Evolutionary conservation across 2,797 vertebrate genomes (phyloP), one percentile per base, ranked within the genome.

Genomic region (Podarcis lilfordi): DNA sequence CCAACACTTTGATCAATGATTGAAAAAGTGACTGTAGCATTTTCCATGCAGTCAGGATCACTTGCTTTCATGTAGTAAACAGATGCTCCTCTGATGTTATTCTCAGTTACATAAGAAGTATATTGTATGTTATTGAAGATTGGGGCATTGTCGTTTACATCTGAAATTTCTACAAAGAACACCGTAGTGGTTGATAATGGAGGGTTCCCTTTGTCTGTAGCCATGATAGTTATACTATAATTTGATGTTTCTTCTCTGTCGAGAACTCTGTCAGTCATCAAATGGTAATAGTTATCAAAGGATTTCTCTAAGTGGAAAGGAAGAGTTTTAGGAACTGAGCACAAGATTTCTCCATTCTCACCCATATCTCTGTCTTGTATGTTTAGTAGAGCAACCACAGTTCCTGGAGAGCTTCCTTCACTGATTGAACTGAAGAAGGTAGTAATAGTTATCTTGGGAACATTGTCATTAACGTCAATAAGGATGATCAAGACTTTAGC

Each of bases 401-500:
- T 94, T 21, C 92, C 95, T 9, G 45, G 7, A 10, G 66, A 15
- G 69, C 82, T 84, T 23, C 69, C 82, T 84, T 84, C 82, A 55
- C 82, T 84, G 68, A 84, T 32, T 55, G 68, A 84, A 35, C 71
- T 84, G 35, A 72, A 72, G 50, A 84, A 50, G 91, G 85, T 9
- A 89, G 86, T 7, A 95, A 96, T 92, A 0, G 96, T 96, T 3
- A 97, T 93, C 88, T 97, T 95, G 75, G 97, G 97, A 2, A 45
- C 93, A 71, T 97, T 98, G 66, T 97, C 97, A 92, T 98, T 97
- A 91, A 97, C 94, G 43, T 97, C 97, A 11, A 92, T 93, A 40
- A 98, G 94, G 15, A 93, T 88, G 66, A 97, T 68, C 0, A 96
- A 89, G 2, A 96, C 90, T 89, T 95, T 97, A 76, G 96, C 93